These are phyloP conservation scores for Oryctes rhinoceros DNA, from an alignment of 1,140 invertebrate species.

Conservation along the genomic window DNA sequence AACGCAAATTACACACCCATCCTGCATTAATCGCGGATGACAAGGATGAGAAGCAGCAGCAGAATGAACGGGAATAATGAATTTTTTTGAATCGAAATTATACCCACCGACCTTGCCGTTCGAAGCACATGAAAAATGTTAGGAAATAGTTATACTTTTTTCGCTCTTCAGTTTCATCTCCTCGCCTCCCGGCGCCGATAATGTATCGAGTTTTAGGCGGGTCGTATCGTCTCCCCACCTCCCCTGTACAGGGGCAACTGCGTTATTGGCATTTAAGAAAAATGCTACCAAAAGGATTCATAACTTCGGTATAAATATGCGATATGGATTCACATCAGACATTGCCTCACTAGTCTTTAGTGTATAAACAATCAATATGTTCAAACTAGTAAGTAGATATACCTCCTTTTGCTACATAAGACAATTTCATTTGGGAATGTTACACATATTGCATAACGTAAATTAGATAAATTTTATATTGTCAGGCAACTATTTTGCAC, in stretches of 20 bases:
- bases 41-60: constrained; percentile 22
- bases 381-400: constrained; percentile 39
- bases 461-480: too few species aligned
- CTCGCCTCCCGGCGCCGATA: background rate
- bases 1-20: constrained; percentile 32
- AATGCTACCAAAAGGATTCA: constrained; percentile 34
- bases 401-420: background rate
- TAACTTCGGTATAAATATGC: constrained; percentile 37
- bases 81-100: constrained; percentile 31
- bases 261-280: constrained; percentile 31
- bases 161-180: background rate
- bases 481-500: background rate
- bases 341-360: constrained; percentile 35
- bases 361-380: constrained; percentile 38
- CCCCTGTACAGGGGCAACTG: constrained; percentile 9
- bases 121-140: background rate
- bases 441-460: too few species aligned
- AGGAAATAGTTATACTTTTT: constrained; percentile 36
- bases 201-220: constrained; percentile 25
- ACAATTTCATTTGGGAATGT: background rate
- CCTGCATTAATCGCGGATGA: constrained; percentile 33
- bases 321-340: constrained; percentile 23
- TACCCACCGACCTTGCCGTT: constrained; percentile 21
- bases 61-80: constrained; percentile 27
- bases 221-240: background rate